A percentile compares a stretch with the other conserved stretches of the same genome.
Conservation (phyloP, 92 coral and sea anemone species). For the Metridium senile region DNA sequence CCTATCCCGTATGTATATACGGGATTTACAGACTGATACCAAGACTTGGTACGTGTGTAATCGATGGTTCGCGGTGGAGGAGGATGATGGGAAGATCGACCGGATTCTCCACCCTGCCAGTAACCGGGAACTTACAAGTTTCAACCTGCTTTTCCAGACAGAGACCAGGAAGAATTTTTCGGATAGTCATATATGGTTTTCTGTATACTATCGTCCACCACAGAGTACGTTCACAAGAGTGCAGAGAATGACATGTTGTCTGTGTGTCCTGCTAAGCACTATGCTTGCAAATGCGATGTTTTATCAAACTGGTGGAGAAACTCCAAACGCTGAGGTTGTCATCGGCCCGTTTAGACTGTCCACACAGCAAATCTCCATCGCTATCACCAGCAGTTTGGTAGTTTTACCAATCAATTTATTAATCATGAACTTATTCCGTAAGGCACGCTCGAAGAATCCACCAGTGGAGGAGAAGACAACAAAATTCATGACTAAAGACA, state of each 20-base stretch:
- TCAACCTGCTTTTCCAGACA: conserved; percentile 63
- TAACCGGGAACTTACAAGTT: conserved; percentile 66
- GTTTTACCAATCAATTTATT: conserved; percentile 77
- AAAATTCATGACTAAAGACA: not conserved
- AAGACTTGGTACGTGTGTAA: conserved; percentile 80
- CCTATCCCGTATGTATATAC: conserved; percentile 62
- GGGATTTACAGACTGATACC: conserved; percentile 72
- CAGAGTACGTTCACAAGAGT: conserved; percentile 84
- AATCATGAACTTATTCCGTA: conserved; percentile 71
- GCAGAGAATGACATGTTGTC: conserved; percentile 88
- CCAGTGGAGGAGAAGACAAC: not conserved
- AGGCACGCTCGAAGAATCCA: conserved; percentile 60
- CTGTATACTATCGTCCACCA: conserved; percentile 73
- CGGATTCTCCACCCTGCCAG: conserved; percentile 64
- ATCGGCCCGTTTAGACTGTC: conserved; percentile 82
- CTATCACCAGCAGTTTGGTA: conserved; percentile 73
- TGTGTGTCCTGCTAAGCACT: conserved; percentile 68
- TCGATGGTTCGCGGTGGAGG: conserved; percentile 87
- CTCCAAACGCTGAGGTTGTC: conserved; percentile 59
- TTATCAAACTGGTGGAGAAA: conserved; percentile 55
- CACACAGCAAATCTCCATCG: conserved; percentile 68
- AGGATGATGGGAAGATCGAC: conserved; percentile 84
- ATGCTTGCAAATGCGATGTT: conserved; percentile 95
- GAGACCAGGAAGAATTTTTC: conserved; percentile 83
- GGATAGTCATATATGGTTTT: conserved; percentile 90